Percentiles rank a stretch among this genome's conserved stretches.
These are phyloP conservation scores for Semnornis frantzii DNA, from an alignment of 2,113 vertebrate species.

Conservation along the genomic window DNA sequence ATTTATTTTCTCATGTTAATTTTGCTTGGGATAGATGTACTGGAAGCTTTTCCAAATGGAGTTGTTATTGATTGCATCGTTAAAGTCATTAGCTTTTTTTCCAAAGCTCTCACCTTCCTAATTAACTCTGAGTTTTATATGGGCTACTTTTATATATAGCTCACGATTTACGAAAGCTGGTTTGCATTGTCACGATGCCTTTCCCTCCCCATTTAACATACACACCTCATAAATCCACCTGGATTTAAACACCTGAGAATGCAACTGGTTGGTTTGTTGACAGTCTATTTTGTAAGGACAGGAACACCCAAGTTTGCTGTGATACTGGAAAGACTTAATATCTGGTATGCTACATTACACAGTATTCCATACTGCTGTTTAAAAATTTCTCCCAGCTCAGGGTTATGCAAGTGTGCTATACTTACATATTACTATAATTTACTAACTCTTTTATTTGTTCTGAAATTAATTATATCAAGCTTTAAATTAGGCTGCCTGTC, in stretches of 20 bases:
- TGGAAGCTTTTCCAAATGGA: neutral
- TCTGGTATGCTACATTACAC: neutral
- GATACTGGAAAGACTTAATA: neutral
- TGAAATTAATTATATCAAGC: neutral
- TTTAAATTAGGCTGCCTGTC: neutral
- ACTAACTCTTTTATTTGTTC: neutral
- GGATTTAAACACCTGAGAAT: neutral
- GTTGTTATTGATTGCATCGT: neutral
- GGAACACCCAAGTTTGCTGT: neutral
- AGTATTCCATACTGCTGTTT: neutral
- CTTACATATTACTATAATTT: neutral
- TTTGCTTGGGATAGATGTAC: neutral
- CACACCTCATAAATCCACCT: neutral
- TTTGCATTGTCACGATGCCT: neutral
- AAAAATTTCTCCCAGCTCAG: neutral
- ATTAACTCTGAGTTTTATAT: neutral
- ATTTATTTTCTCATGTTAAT: neutral
- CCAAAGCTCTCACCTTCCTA: neutral
- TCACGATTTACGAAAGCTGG: neutral
- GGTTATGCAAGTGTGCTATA: neutral
- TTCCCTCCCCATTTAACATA: neutral
- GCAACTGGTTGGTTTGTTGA: neutral
- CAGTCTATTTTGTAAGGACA: neutral
- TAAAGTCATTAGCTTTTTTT: neutral
- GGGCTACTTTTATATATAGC: neutral